Conservation (phyloP, 1,140 invertebrate species). For the Rhyzopertha dominica region DNA sequence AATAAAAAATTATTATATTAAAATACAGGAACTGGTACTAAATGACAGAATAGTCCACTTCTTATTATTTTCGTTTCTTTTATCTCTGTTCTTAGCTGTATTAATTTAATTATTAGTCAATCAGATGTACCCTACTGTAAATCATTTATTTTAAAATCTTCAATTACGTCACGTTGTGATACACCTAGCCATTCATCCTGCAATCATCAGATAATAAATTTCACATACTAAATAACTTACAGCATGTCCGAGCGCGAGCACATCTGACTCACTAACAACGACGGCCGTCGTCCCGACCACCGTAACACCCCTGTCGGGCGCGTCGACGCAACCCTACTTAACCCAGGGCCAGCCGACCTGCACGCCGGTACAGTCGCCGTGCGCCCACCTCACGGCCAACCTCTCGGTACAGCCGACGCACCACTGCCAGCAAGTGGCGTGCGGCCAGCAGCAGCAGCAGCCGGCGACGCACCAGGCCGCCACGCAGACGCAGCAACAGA, state of each 20-base stretch:
- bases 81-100: too few relatives aligned
- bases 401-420: slow-evolving; percentile 24
- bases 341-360: slow-evolving; percentile 16
- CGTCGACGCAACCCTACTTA: slow-evolving; percentile 26
- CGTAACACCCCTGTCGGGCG: slow-evolving; percentile 21
- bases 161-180: too few relatives aligned
- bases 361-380: slow-evolving; percentile 21
- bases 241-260: slow-evolving; percentile 29
- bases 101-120: too few relatives aligned
- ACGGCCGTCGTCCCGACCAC: slow-evolving; percentile 26
- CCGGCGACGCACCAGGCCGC: slow-evolving; percentile 50
- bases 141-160: too few relatives aligned
- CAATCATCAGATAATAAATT: too few relatives aligned
- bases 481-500: slow-evolving; percentile 49
- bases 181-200: too few relatives aligned
- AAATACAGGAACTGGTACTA: too few relatives aligned
- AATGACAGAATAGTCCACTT: too few relatives aligned
- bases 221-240: slow-evolving; percentile 20
- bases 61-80: too few relatives aligned
- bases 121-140: too few relatives aligned
- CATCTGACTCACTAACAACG: slow-evolving; percentile 27
- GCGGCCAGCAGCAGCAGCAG: slow-evolving; percentile 33
- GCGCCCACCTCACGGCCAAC: slow-evolving; percentile 22
- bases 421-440: slow-evolving; percentile 35
- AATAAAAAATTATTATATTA: too few relatives aligned